These are phyloP conservation scores for Microplitis manilae DNA, from an alignment of 2,888 invertebrate species.

Conservation along the genomic window DNA sequence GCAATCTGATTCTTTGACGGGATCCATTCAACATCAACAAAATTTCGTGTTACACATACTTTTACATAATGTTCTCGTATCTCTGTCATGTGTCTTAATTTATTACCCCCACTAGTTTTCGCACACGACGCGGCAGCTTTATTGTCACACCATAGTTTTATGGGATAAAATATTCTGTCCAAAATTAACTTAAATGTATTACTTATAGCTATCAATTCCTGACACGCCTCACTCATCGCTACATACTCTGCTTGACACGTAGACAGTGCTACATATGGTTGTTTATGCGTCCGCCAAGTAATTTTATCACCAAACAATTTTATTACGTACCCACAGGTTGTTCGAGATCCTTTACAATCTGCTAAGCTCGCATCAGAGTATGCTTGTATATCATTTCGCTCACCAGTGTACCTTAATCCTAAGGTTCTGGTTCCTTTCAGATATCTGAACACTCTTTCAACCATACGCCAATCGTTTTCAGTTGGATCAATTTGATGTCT, in stretches of 20 bases:
- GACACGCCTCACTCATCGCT: slow-evolving; percentile 41
- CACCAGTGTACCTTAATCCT: slow-evolving; percentile 32
- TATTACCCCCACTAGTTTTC: slow-evolving; percentile 41
- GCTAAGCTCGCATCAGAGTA: slow-evolving; percentile 43
- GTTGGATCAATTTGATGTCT: slow-evolving; percentile 46
- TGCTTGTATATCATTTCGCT: slow-evolving; percentile 27
- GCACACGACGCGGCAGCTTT: slow-evolving; percentile 47
- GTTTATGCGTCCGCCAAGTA: slow-evolving; percentile 43
- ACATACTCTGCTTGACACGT: slow-evolving; percentile 39
- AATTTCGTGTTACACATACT: slow-evolving; percentile 43
- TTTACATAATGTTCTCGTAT: slow-evolving; percentile 42
- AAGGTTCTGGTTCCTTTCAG: slow-evolving; percentile 38
- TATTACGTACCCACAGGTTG: slow-evolving; percentile 43
- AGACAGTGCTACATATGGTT: slow-evolving; percentile 43
- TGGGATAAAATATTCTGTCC: slow-evolving; percentile 41
- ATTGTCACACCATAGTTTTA: slow-evolving; percentile 51
- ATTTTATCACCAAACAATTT: slow-evolving; percentile 42
- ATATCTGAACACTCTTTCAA: slow-evolving; percentile 41
- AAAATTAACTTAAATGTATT: slow-evolving; percentile 47
- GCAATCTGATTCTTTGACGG: slow-evolving; percentile 45
- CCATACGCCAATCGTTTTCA: slow-evolving; percentile 40
- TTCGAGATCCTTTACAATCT: slow-evolving; percentile 38
- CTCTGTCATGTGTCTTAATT: slow-evolving; percentile 42
- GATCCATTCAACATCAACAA: slow-evolving; percentile 42
- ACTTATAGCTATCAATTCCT: slow-evolving; percentile 44